Conservation (phyloP, 2,113 vertebrate genomes). For the Passer montanus region DNA sequence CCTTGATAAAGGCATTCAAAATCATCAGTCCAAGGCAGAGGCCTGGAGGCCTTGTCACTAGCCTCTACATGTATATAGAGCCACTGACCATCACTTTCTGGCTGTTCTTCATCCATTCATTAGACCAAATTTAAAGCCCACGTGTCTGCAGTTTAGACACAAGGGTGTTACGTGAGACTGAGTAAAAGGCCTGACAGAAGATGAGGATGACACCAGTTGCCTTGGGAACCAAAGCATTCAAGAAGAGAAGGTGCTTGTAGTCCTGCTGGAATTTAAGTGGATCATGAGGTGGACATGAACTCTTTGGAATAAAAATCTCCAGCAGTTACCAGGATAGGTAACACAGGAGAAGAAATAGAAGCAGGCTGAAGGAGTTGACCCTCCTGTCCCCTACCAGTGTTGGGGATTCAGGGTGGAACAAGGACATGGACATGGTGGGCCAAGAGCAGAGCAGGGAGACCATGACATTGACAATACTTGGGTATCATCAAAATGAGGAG, state of each 20-base stretch:
- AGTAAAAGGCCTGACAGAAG: not conserved
- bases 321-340: too few relatives aligned
- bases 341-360: not conserved
- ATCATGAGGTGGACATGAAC: not conserved
- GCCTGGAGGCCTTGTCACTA: not conserved
- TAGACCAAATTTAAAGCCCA: not conserved
- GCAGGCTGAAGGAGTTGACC: not conserved
- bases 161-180: rapidly evolving
- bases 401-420: not conserved
- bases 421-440: too few relatives aligned
- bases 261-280: not conserved
- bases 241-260: rapidly evolving
- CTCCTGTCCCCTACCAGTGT: rapidly evolving
- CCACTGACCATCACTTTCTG: not conserved
- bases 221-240: rapidly evolving
- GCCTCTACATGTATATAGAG: not conserved
- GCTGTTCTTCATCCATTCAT: not conserved
- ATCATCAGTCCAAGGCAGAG: not conserved
- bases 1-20: not conserved
- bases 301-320: not conserved
- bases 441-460: not conserved
- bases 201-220: too few relatives aligned
- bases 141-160: not conserved
- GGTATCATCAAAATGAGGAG: rapidly evolving
- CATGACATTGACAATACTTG: not conserved